phyloP scores from a whole-genome alignment of 2,888 invertebrate species.

The Argynnis bischoffii region DNA sequence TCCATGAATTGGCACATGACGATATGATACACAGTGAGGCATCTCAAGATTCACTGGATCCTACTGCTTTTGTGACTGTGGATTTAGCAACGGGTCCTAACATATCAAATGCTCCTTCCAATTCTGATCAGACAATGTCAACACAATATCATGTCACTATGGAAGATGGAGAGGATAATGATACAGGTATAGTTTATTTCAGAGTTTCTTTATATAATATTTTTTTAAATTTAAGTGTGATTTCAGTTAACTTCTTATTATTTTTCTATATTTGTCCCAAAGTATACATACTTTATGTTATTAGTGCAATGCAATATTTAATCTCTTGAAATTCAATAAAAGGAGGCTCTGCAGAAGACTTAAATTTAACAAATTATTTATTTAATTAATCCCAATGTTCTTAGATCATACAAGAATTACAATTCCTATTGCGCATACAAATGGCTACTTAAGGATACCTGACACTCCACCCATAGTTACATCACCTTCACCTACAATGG shows the following conservation, averaged over 20 bases:
- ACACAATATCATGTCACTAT: constrained; percentile 70
- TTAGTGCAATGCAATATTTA: constrained; percentile 3
- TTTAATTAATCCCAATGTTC: constrained; percentile 39
- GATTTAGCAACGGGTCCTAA: constrained; percentile 47
- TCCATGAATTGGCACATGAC: constrained; percentile 77
- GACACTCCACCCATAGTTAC: constrained; percentile 55
- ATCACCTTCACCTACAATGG: constrained; percentile 55
- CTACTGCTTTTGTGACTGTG: constrained; percentile 57
- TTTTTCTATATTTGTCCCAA: too few species aligned
- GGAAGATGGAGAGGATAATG: constrained; percentile 72
- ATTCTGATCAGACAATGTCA: constrained; percentile 50
- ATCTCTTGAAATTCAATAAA: too few species aligned
- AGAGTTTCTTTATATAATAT: too few species aligned
- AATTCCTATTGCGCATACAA: constrained; percentile 51
- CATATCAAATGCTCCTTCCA: constrained; percentile 34
- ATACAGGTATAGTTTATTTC: constrained; percentile 53
- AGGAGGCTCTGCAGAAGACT: neutral
- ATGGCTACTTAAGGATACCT: constrained; percentile 47
- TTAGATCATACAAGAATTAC: constrained; percentile 56
- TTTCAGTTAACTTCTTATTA: too few species aligned
- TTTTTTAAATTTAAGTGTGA: too few species aligned
- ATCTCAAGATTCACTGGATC: constrained; percentile 60
- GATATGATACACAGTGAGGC: constrained; percentile 64
- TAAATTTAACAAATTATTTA: neutral
- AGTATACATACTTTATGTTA: too few species aligned